Conservation (phyloP, 2,113 vertebrate species). For the Spheniscus mendiculus region DNA sequence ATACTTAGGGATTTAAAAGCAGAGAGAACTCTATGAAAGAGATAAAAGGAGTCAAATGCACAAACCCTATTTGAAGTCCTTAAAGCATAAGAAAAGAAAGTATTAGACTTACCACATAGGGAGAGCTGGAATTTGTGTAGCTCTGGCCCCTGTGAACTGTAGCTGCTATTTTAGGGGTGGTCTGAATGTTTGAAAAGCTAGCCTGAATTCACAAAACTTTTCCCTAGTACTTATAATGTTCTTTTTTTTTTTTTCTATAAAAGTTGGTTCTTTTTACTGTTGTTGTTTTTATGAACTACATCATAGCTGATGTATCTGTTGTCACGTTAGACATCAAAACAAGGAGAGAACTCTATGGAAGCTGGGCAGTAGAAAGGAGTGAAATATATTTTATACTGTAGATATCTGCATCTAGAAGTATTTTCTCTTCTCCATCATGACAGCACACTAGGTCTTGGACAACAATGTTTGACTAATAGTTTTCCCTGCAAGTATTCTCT, state of each 20-base stretch:
- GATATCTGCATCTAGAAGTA: neutral
- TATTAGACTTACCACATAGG: conserved; percentile 72
- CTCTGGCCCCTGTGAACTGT: conserved; percentile 66
- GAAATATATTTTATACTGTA: neutral
- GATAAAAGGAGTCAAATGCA: conserved; percentile 72
- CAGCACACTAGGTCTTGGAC: neutral
- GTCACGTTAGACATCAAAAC: neutral
- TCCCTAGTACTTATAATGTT: conserved; percentile 2
- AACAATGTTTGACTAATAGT: neutral
- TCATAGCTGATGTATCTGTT: neutral
- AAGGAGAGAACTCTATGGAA: neutral
- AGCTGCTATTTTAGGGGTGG: conserved; percentile 66
- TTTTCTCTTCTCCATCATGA: neutral
- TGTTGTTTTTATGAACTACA: neutral
- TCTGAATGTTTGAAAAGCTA: conserved; percentile 54
- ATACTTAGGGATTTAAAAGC: conserved; percentile 71
- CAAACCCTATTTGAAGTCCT: conserved; percentile 72
- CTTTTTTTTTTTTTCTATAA: neutral
- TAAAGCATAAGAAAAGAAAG: conserved; percentile 70
- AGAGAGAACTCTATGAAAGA: conserved; percentile 70
- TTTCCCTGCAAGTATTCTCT: neutral
- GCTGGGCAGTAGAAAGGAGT: neutral
- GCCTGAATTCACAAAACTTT: conserved; percentile 60
- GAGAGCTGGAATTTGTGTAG: conserved; percentile 69
- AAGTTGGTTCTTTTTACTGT: neutral